Evolutionary conservation across 2,888 invertebrate genomes (phyloP), one percentile per base, ranked within the genome.

Genomic region (Aphrophora alni): DNA sequence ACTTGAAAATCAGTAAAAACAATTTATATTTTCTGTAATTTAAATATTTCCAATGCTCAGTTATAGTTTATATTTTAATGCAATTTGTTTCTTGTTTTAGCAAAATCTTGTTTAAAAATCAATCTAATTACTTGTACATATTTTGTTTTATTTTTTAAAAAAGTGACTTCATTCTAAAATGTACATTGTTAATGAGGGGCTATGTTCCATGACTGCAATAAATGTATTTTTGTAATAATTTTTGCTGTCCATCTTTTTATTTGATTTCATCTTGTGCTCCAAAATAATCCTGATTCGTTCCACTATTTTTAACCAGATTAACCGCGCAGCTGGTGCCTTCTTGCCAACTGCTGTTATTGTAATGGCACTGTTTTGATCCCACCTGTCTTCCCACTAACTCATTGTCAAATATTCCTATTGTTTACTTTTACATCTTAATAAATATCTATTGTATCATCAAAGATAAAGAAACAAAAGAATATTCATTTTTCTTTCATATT

Each of bases 201-300:
- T 76, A 75, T 28, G 71, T 80, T 82, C 72, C 77, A 75, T 78
- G 78, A 82, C 82, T 82, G 82, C 82, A 82, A 82, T 82, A 82
- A 80, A 82, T 82, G 82, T 82, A 82, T 79, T 85, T 84, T 84
- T 73, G 73, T 83, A 82, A 82, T 83, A 77, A 85, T 77, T 14
- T 14, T 44, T 44, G 81, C 73, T 81, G 81, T 51, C 68, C 77
- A 80, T 68, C 24, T 38, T n/a, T n/a, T n/a, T 38, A n/a, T 74
- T 21, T 74, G 71, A 21, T 27, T 24, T 79, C 28, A 33, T 71
- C 28, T 73, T 69, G 74, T 44, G 17, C 44, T 44, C 44, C 44
- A 44, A 44, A 44, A 44, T 44, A 44, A 44, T 44, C 44, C 44
- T 44, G 44, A 44, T 44, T 44, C 44, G 44, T 44, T 44, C 44